Base-by-base conservation (phyloP, 2,797 vertebrate genomes). In the Gymnoscopelus braueri region DNA sequence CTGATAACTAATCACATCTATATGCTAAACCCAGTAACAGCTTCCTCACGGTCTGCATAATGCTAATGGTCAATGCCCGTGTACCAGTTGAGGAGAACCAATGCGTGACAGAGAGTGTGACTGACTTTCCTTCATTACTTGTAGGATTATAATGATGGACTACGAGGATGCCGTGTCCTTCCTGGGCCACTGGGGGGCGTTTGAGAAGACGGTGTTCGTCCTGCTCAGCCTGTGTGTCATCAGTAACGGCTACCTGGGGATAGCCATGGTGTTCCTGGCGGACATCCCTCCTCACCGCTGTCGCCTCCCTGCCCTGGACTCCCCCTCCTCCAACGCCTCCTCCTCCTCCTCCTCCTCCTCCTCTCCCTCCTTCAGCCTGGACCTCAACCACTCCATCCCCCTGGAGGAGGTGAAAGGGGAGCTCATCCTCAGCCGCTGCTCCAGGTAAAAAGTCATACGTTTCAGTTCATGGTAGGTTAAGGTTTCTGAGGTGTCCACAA, bases 241-340 rank as follows among this genome's bases (percentile, higher is more conserved):
- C 5, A 70, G 73, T 2, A 79, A 79, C 12, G 80, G 77, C n/a
- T 79, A 77, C 19, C 59, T 75, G 14, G 64, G 79, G 14, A 61
- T 74, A 49, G 24, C 71, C 4, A 65, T 81, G 64, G 57, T 81
- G 26, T 70, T 79, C 65, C 29, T 70, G 32, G 65, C 67, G 1
- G 78, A 73, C 15, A 69, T 63, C 13, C 82, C 78, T 2, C 44
- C 63, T 23, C 75, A 84, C 50, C 73, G 70, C 58, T 84, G 82
- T 26, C 44, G 24, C 0, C 19, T 79, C n/a, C 57, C 67, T 12
- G 23, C 2, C 29, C 15, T 61, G 12, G 66, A 63, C 49, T 29
- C 26, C 26, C 26, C 26, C 26, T 29, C 26, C n/a, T 3, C 29
- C 70, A 53, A 49, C 13, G 29, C 4, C 48, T 49, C 48, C 48